Evolutionary conservation across 1,140 invertebrate species (phyloP).

Genomic region (Nilaparvata lugens): DNA sequence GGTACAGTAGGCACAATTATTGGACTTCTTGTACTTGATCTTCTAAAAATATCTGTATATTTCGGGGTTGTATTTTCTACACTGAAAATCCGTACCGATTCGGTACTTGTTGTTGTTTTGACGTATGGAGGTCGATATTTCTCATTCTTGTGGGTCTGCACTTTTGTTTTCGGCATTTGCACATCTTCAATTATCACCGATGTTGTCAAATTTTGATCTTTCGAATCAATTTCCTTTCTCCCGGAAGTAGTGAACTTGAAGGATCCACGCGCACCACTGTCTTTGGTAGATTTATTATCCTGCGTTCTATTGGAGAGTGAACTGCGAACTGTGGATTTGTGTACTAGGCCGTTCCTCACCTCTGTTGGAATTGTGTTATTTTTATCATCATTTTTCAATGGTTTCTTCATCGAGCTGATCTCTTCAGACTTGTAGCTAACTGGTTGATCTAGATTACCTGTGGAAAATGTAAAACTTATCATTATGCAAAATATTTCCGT

Average conservation of each 20-base stretch:
- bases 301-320: no score
- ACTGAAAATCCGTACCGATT: slow-evolving; percentile 25
- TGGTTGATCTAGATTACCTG: slow-evolving; percentile 23
- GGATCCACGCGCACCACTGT: background rate
- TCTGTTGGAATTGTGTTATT: background rate
- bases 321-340: background rate
- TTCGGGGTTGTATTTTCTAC: slow-evolving; percentile 31
- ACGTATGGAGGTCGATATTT: background rate
- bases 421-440: slow-evolving; percentile 7
- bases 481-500: no score
- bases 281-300: background rate
- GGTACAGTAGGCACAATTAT: background rate
- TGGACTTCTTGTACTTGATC: no score
- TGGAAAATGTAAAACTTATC: background rate
- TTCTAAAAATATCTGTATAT: no score
- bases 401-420: background rate
- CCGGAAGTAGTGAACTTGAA: background rate
- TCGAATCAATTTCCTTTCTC: background rate
- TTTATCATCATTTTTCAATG: background rate
- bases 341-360: background rate
- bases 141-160: background rate
- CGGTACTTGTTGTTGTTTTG: background rate
- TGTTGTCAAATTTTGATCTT: background rate
- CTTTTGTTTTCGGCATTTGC: background rate
- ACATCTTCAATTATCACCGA: background rate